These are phyloP conservation scores for Halichondria panicea DNA, from an alignment of 37 sponge, comb jelly and placozoan species.

Conservation along the genomic window DNA sequence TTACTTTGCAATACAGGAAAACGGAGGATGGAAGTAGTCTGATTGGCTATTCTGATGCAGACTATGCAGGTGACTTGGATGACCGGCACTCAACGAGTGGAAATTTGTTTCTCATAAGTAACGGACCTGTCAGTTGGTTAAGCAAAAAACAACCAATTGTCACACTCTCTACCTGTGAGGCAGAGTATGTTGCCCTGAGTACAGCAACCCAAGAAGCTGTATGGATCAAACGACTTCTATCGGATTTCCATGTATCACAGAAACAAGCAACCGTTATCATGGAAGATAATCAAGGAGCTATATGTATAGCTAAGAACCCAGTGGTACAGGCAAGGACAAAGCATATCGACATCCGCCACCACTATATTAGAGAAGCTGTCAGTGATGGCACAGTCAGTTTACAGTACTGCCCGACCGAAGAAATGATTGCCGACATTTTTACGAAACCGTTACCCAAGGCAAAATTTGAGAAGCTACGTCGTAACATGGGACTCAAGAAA, in stretches of 20 bases:
- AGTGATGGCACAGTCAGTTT: constrained; percentile 12
- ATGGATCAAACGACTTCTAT: constrained; percentile 27
- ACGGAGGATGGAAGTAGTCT: constrained; percentile 6
- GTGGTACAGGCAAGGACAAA: constrained; percentile 19
- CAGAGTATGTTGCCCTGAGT: constrained; percentile 38
- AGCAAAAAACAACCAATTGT: constrained; percentile 43
- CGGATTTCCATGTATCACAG: not conserved
- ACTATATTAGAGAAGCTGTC: constrained; percentile 37
- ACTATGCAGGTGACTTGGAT: constrained; percentile 52
- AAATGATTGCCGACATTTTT: constrained; percentile 42
- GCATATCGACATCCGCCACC: constrained; percentile 51
- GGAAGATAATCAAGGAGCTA: constrained; percentile 59
- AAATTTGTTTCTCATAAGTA: constrained; percentile 38
- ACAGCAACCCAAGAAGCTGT: constrained; percentile 26
- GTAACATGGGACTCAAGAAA: no score
- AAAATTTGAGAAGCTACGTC: constrained; percentile 26
- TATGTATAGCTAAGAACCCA: constrained; percentile 33
- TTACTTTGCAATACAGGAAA: constrained; percentile 21
- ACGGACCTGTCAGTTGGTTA: constrained; percentile 54
- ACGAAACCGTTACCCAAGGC: constrained; percentile 39
- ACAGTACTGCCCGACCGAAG: constrained; percentile 38
- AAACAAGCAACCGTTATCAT: constrained; percentile 13
- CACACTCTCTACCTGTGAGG: no score
- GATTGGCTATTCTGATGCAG: constrained; percentile 57
- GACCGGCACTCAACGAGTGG: constrained; percentile 57